These are phyloP conservation scores for Zaprionus vittiger DNA, from an alignment of 1,140 invertebrate species.

Conservation along the genomic window DNA sequence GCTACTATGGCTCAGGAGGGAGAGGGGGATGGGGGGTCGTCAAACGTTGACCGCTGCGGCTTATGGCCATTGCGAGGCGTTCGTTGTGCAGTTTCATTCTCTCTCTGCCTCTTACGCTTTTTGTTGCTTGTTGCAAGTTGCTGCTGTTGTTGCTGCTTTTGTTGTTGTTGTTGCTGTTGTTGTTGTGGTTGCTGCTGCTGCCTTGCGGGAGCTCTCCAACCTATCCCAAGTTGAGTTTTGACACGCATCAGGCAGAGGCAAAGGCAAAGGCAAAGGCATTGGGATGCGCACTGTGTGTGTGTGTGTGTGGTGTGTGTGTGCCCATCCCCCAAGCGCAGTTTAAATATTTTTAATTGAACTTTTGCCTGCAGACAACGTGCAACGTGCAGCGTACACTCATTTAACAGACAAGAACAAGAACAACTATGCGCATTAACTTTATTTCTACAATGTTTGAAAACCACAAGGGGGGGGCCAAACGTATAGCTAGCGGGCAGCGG, in stretches of 20 bases:
- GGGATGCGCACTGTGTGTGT: slow-evolving; percentile 39
- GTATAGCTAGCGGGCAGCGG: neutral
- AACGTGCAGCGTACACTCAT: slow-evolving; percentile 18
- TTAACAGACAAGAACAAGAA: slow-evolving; percentile 21
- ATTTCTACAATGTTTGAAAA: slow-evolving; percentile 49
- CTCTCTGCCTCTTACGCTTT: slow-evolving; percentile 19
- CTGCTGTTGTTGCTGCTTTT: slow-evolving; percentile 12
- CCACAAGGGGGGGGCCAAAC: slow-evolving; percentile 28
- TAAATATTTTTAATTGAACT: slow-evolving; percentile 82
- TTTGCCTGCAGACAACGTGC: slow-evolving; percentile 58
- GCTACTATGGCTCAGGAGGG: neutral
- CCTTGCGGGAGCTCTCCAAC: slow-evolving; percentile 78
- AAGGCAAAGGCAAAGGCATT: slow-evolving; percentile 22
- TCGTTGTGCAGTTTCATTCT: slow-evolving; percentile 45
- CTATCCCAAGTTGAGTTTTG: slow-evolving; percentile 79
- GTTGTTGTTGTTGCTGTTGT: slow-evolving; percentile 29
- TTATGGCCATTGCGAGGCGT: slow-evolving; percentile 57
- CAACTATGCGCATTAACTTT: slow-evolving; percentile 45
- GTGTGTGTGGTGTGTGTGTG: slow-evolving; percentile 18
- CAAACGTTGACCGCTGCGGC: slow-evolving; percentile 52
- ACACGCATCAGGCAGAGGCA: slow-evolving; percentile 62
- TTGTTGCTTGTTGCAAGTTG: slow-evolving; percentile 42
- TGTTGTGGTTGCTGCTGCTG: slow-evolving; percentile 50
- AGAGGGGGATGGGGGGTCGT: slow-evolving; percentile 16
- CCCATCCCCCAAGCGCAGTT: slow-evolving; percentile 50